These are phyloP conservation scores for Astyanax mexicanus DNA, from an alignment of 2,797 vertebrate genomes.

Conservation along the genomic window DNA sequence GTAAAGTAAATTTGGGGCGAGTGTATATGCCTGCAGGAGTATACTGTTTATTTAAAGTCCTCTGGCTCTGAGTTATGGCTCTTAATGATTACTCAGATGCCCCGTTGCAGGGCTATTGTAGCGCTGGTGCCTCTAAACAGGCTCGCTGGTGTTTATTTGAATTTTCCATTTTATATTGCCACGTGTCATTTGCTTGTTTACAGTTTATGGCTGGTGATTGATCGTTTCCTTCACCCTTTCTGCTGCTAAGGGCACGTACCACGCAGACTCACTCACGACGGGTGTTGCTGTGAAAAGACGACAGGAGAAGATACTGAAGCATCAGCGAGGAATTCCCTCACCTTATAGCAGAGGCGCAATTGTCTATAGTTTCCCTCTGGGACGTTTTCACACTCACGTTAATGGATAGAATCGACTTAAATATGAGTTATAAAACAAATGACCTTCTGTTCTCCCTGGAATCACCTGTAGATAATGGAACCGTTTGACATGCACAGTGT, in stretches of 20 bases:
- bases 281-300: slow-evolving; percentile 45
- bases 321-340: slow-evolving; percentile 29
- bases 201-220: slow-evolving; percentile 79
- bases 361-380: slow-evolving; percentile 23
- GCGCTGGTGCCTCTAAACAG: slow-evolving; percentile 81
- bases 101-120: slow-evolving; percentile 81
- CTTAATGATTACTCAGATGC: slow-evolving; percentile 85
- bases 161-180: slow-evolving; percentile 88
- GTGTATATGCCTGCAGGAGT: slow-evolving; percentile 84
- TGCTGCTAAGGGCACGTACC: slow-evolving; percentile 41
- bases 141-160: slow-evolving; percentile 84
- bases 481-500: background rate
- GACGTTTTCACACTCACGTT: slow-evolving; percentile 42
- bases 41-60: slow-evolving; percentile 87
- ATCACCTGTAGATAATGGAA: background rate
- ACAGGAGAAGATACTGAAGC: slow-evolving; percentile 30
- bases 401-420: slow-evolving; percentile 32
- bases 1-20: slow-evolving; percentile 83
- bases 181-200: slow-evolving; percentile 83
- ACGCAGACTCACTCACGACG: slow-evolving; percentile 21
- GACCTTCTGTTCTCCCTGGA: background rate
- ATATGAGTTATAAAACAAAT: background rate
- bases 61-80: slow-evolving; percentile 81
- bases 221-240: slow-evolving; percentile 77
- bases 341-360: slow-evolving; percentile 9